These are phyloP conservation scores for Hirundichthys speculiger DNA, from an alignment of 2,113 vertebrate genomes.

Conservation along the genomic window DNA sequence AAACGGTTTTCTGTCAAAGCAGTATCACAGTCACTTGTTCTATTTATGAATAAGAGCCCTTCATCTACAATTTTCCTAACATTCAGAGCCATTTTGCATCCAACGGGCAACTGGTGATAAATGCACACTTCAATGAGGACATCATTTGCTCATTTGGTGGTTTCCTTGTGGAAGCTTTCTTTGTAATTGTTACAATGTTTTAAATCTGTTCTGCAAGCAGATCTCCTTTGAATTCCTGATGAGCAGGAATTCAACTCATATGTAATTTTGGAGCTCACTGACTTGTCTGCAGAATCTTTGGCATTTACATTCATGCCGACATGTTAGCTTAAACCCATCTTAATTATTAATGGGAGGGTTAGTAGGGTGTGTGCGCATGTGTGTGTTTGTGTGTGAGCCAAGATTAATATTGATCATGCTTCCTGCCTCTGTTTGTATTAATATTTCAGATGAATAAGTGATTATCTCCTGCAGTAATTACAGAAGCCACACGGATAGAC, in stretches of 20 bases:
- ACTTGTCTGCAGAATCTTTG: constrained; percentile 40
- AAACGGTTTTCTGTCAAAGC: constrained; percentile 25
- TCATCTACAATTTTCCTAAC: neutral
- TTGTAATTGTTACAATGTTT: neutral
- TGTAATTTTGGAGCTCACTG: constrained; percentile 34
- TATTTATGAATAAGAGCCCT: constrained; percentile 2
- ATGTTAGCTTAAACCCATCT: constrained; percentile 55
- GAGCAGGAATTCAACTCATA: constrained; percentile 16
- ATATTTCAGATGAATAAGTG: constrained; percentile 75
- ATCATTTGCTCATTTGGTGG: constrained; percentile 8
- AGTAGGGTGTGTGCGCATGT: constrained; percentile 21
- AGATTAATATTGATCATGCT: constrained; percentile 76
- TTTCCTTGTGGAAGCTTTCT: constrained; percentile 7
- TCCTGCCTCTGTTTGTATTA: constrained; percentile 65
- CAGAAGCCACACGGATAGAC: constrained; percentile 12
- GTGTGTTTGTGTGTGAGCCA: constrained; percentile 23
- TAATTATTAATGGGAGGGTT: constrained; percentile 75
- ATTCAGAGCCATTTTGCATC: neutral
- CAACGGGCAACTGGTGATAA: neutral
- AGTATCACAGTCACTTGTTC: constrained; percentile 23
- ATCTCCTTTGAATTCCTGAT: neutral
- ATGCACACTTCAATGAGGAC: neutral
- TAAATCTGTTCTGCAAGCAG: constrained; percentile 4
- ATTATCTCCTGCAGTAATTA: constrained; percentile 67
- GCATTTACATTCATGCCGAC: constrained; percentile 60